A percentile compares a stretch with the other conserved stretches of the same genome.
Evolutionary conservation across 2,888 invertebrate species (phyloP).

Genomic region (Conus canariensis): DNA sequence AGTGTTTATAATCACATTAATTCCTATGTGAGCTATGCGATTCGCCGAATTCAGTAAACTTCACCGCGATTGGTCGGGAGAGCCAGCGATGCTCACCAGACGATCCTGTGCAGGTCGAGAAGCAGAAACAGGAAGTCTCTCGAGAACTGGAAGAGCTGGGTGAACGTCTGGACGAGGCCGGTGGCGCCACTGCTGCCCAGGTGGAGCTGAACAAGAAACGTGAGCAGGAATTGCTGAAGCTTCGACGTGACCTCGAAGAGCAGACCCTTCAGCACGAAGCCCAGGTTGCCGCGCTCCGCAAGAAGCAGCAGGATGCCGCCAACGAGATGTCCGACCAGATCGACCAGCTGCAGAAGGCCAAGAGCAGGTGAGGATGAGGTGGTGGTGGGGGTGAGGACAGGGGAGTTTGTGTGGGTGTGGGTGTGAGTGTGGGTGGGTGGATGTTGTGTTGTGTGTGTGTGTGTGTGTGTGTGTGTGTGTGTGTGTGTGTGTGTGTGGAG

Average conservation of each 20-base stretch:
- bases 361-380: conserved; percentile 78
- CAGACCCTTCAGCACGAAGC: conserved; percentile 99
- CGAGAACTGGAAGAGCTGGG: conserved; percentile 93
- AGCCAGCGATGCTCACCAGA: too few relatives aligned
- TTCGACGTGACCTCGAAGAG: conserved; percentile 98
- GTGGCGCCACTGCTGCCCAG: conserved; percentile 99
- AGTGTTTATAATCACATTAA: too few relatives aligned
- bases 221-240: conserved; percentile 98
- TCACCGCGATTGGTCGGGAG: too few relatives aligned
- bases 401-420: too few relatives aligned
- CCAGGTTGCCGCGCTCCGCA: conserved; percentile 95
- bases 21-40: too few relatives aligned
- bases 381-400: not conserved
- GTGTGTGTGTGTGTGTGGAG: not conserved
- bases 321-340: conserved; percentile 99
- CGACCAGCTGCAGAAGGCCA: conserved; percentile 99
- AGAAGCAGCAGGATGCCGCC: conserved; percentile 99
- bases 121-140: conserved; percentile 97
- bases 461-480: too few relatives aligned
- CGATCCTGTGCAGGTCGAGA: conserved; percentile 85
- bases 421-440: not conserved
- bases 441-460: not conserved
- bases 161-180: conserved; percentile 91
- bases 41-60: too few relatives aligned
- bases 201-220: conserved; percentile 99